phyloP scores from a whole-genome alignment of 2,113 vertebrate species.

The Emydura subglobosa region DNA sequence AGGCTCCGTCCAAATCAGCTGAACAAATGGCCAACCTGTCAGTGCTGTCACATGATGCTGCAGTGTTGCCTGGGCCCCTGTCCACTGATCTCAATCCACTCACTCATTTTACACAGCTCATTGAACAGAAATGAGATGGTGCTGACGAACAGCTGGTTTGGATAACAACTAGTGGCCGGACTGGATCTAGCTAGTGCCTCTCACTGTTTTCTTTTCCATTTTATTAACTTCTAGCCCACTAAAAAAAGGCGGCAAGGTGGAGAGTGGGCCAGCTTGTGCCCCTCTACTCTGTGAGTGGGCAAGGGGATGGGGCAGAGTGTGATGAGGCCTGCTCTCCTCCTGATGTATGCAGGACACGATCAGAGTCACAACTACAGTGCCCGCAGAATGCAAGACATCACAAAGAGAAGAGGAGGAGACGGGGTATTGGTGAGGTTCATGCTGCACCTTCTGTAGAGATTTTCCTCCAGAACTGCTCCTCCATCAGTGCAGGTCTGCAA shows the following conservation, averaged over 20 bases:
- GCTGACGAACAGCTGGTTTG: background rate
- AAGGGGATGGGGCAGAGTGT: background rate
- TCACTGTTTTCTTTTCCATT: fast-evolving
- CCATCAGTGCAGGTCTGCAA: background rate
- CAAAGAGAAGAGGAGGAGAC: background rate
- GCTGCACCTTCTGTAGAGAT: background rate
- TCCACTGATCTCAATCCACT: background rate
- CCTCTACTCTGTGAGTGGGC: background rate
- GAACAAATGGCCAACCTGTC: fast-evolving
- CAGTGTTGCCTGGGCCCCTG: background rate
- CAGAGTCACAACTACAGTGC: background rate
- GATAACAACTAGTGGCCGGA: background rate
- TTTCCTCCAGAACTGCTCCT: background rate
- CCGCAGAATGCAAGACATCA: background rate
- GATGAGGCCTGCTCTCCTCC: background rate
- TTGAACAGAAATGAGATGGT: background rate
- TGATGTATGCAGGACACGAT: background rate
- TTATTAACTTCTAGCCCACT: background rate
- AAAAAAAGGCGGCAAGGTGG: background rate
- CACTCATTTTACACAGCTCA: background rate
- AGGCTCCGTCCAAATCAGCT: fast-evolving
- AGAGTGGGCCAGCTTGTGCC: background rate
- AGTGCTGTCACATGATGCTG: background rate
- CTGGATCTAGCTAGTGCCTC: background rate
- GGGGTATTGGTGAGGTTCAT: background rate